Conservation (phyloP, 2,797 vertebrate species). For the Premnoplex brunnescens region DNA sequence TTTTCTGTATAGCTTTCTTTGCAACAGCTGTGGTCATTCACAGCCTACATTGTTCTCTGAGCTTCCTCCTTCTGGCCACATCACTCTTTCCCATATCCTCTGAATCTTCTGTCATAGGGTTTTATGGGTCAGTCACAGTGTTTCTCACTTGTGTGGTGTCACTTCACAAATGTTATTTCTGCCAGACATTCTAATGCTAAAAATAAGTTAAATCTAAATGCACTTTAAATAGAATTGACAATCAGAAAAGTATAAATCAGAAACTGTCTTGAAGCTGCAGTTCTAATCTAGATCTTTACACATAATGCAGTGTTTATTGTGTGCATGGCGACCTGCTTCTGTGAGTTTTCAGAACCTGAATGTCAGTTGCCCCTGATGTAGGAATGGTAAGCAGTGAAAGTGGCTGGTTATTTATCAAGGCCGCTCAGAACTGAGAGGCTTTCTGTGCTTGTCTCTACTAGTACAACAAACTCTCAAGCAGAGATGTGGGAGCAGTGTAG, state of each 20-base stretch:
- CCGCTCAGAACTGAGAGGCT: background rate
- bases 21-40: background rate
- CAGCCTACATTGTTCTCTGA: background rate
- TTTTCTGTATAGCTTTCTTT: background rate
- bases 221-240: background rate
- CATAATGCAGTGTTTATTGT: too few relatives aligned
- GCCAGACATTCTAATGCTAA: background rate
- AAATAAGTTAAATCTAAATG: background rate
- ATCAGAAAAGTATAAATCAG: background rate
- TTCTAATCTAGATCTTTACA: background rate
- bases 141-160: background rate
- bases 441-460: background rate
- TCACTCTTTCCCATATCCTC: background rate
- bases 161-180: background rate
- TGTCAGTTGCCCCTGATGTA: background rate
- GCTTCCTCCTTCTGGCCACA: background rate
- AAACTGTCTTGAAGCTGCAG: background rate
- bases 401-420: background rate
- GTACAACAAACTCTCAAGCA: background rate
- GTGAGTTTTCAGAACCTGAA: background rate
- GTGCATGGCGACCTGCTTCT: background rate
- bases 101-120: rapidly evolving
- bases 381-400: background rate
- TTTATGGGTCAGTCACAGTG: background rate
- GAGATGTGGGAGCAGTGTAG: background rate